Base-by-base conservation (phyloP, 2,888 invertebrate genomes). In the Eumerus sabulonum region DNA sequence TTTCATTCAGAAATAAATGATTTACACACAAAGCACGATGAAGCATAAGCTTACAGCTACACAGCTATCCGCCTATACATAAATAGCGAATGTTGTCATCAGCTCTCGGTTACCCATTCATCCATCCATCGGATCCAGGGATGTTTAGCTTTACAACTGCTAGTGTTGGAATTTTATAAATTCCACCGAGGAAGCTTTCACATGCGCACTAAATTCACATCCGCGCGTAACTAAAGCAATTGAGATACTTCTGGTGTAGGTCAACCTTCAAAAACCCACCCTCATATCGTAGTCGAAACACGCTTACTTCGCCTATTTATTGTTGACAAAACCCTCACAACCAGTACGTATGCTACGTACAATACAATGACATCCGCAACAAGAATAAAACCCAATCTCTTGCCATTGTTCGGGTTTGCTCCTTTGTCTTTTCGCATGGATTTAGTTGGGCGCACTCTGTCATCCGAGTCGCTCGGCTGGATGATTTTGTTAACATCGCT, bases 1-100 rank as follows among this genome's bases (percentile, higher is more conserved):
- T 70, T 79, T 79, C 79, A 79, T 79, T 79, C 79, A 79, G 79
- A 79, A 79, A 79, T 79, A 79, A 79, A 79, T 74, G 79, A 70
- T 68, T 79, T 79, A 79, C 73, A 70, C 79, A 74, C 79, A 74
- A 73, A 50, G n/a, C n/a, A n/a, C n/a, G n/a, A n/a, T n/a, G n/a
- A n/a, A n/a, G n/a, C n/a, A n/a, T n/a, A n/a, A n/a, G 48, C 64
- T 60, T 27, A 27, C 7, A 27, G 27, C 27, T 27, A n/a, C n/a
- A n/a, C n/a, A n/a, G n/a, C 27, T 27, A 27, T 7, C 27, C 27
- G 7, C 27, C 19, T 68, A 66, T 53, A 59, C 64, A 70, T 5
- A 27, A 19, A 70, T 5, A 27, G 16, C 72, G 18, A 38, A 45
- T 72, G 50, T 54, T 71, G 48, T 57, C 53, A 66, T 54, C 56